Base-by-base conservation (phyloP, 2,113 vertebrate species). In the Promerops cafer region DNA sequence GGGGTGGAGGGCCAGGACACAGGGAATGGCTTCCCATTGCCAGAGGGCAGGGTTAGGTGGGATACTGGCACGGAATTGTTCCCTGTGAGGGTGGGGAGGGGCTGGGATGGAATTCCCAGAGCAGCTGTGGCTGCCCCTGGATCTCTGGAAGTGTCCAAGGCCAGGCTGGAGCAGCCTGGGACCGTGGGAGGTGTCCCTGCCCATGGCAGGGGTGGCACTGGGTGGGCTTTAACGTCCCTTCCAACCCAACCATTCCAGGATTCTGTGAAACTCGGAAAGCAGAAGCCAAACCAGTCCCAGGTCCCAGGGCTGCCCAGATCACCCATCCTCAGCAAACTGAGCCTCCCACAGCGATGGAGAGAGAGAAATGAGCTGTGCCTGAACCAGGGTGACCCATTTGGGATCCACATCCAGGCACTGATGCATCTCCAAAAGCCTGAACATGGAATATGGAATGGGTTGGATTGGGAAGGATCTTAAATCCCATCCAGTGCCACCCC, bases 401-500 rank as follows among this genome's bases (percentile, higher is more conserved):
- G n/a, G 23, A 39, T 7, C 15, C 2, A 4, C 11, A 37, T 9
- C 20, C 31, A 17, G 66, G 26, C 56, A 19, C 10, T 0, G 3
- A 5, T 2, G 11, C 15, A 10, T 2, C 23, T 19, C 79, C 33
- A 50, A 27, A 31, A 39, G 8, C 21, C 44, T n/a, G 17, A 31
- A 28, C 6, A 4, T 0, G 1, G 33, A 45, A 37, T 27, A 5
- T 2, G 45, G 53, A 33, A 16, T 3, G 10, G 26, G 12, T 16
- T 23, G 72, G 39, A 39, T 22, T 2, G 63, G 84, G 15, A 39
- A 23, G 47, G 16, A 30, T 65, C 56, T 23, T 1, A 30, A 47
- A 63, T 9, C 24, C 47, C 74, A 10, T 0, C 23, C 37, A 27
- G 24, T 9, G 16, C 52, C 83, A 18, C n/a, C 28, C 49, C 22